These are phyloP conservation scores for Steinernema khuongi DNA, from an alignment of 1,140 invertebrate species.

Conservation along the genomic window DNA sequence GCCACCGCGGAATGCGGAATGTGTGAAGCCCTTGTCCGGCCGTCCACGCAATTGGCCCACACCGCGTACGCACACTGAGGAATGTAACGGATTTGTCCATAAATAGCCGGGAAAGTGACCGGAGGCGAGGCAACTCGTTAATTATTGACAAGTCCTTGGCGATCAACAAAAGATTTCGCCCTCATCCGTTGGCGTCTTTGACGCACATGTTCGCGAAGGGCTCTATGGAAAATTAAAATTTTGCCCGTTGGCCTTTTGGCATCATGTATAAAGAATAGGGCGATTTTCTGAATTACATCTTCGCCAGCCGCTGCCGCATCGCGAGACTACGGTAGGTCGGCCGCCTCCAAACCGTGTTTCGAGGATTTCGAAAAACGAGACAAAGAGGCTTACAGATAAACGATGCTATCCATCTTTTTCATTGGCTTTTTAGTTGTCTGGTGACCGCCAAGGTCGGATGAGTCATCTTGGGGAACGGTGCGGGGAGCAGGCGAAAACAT, in stretches of 20 bases:
- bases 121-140: too few relatives aligned
- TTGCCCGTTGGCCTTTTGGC: background rate
- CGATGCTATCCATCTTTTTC: too few relatives aligned
- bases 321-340: constrained; percentile 19
- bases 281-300: background rate
- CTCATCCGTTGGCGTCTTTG: background rate
- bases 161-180: background rate
- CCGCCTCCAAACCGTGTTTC: too few relatives aligned
- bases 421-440: too few relatives aligned
- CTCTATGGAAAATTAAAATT: background rate
- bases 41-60: background rate
- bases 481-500: too few relatives aligned
- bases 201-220: background rate
- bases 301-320: background rate
- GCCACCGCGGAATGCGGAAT: too few relatives aligned
- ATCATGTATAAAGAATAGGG: background rate
- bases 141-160: background rate
- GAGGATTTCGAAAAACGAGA: too few relatives aligned
- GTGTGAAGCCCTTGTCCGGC: too few relatives aligned
- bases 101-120: background rate
- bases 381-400: too few relatives aligned
- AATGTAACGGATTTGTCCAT: background rate
- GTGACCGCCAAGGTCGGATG: too few relatives aligned
- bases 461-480: too few relatives aligned
- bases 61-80: background rate